phyloP scores from a whole-genome alignment of 2,797 vertebrate genomes.

The Bovichtus variegatus region DNA sequence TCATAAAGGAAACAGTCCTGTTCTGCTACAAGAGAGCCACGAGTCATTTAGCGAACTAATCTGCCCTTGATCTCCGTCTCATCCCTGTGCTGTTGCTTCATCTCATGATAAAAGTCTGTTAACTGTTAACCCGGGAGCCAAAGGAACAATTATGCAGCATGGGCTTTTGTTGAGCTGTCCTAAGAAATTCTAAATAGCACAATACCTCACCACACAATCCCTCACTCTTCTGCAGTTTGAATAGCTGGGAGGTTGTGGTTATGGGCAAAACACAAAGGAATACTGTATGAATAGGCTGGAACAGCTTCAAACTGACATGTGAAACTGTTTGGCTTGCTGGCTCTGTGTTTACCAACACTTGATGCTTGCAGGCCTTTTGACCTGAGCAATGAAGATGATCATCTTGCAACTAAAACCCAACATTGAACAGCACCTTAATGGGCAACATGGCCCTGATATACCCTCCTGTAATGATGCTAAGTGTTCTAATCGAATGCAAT shows the following conservation, averaged over 20 bases:
- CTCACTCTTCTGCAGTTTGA: slow-evolving; percentile 46
- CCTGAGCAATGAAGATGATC: slow-evolving; percentile 25
- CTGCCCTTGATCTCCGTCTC: slow-evolving; percentile 91
- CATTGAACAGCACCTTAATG: slow-evolving; percentile 26
- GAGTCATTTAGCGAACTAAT: slow-evolving; percentile 90
- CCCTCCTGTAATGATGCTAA: slow-evolving; percentile 42
- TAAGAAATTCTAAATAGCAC: slow-evolving; percentile 67
- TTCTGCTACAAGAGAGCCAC: slow-evolving; percentile 59
- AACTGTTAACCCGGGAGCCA: slow-evolving; percentile 75
- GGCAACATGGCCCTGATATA: slow-evolving; percentile 1
- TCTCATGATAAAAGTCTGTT: slow-evolving; percentile 80
- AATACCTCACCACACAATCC: slow-evolving; percentile 58
- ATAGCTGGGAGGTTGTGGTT: slow-evolving; percentile 41
- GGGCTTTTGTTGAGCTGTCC: slow-evolving; percentile 71
- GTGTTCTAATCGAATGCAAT: slow-evolving; percentile 67
- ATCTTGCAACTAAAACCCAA: neutral
- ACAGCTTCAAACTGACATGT: slow-evolving; percentile 1
- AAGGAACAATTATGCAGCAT: slow-evolving; percentile 76
- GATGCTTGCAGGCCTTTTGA: slow-evolving; percentile 37
- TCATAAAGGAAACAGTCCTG: slow-evolving; percentile 37
- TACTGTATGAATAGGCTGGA: slow-evolving; percentile 4
- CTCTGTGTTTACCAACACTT: slow-evolving; percentile 55
- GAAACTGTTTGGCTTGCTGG: neutral
- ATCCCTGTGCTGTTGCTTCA: slow-evolving; percentile 86
- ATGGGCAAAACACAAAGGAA: slow-evolving; percentile 45